A percentile compares a stretch with the other conserved stretches of the same genome.
phyloP scores from a whole-genome alignment of 2,888 invertebrate species.

The Orthosia incerta region DNA sequence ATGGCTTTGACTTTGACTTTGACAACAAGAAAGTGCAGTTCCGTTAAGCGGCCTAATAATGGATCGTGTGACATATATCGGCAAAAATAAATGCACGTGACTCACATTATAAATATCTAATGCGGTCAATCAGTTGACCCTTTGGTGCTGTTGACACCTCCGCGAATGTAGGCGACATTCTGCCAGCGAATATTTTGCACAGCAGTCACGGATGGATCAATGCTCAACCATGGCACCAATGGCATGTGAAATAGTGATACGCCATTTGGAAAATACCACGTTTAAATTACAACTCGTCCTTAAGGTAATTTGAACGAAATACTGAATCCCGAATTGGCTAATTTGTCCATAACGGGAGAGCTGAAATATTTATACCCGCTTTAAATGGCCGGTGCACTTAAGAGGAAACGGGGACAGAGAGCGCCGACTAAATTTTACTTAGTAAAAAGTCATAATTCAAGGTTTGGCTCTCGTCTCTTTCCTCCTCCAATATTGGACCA shows the following conservation, averaged over 20 bases:
- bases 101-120: slow-evolving; percentile 52
- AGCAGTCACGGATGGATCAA: slow-evolving; percentile 35
- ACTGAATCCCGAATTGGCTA: slow-evolving; percentile 25
- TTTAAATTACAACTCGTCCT: slow-evolving; percentile 2
- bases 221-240: neutral
- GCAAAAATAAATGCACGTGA: slow-evolving; percentile 64
- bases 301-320: slow-evolving; percentile 9
- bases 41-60: slow-evolving; percentile 79
- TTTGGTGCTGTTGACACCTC: slow-evolving; percentile 21
- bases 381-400: slow-evolving; percentile 1
- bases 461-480: too few species aligned
- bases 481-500: too few species aligned
- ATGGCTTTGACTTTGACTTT: too few species aligned
- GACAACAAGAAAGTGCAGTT: slow-evolving; percentile 78
- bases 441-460: too few species aligned
- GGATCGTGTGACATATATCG: slow-evolving; percentile 59
- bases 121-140: slow-evolving; percentile 50
- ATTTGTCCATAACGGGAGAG: slow-evolving; percentile 23
- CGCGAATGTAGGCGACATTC: slow-evolving; percentile 46
- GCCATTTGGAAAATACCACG: slow-evolving; percentile 3
- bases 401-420: too few species aligned
- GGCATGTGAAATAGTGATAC: slow-evolving; percentile 9
- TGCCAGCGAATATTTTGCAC: slow-evolving; percentile 37
- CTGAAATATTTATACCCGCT: neutral
- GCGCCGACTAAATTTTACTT: too few species aligned